phyloP scores from a whole-genome alignment of 1,140 invertebrate genomes.

The Eulimnadia texana region DNA sequence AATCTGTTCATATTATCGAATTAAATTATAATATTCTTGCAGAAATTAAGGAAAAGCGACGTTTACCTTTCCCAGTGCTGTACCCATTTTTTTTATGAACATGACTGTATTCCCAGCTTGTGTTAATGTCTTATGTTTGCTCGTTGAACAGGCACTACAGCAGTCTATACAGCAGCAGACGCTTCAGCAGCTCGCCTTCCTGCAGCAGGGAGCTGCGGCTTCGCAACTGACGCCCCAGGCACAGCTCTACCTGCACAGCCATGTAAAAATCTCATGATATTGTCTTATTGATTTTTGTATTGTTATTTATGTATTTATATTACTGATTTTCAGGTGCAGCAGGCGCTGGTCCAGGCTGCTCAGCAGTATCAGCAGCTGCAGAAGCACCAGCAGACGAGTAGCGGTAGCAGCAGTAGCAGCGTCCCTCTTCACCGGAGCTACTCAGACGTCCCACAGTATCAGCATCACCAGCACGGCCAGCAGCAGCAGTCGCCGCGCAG shows the following conservation, averaged over 20 bases:
- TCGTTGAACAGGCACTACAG: conserved; percentile 41
- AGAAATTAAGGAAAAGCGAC: neutral
- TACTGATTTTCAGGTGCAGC: conserved; percentile 40
- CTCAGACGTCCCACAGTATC: conserved; percentile 18
- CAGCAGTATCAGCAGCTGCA: conserved; percentile 66
- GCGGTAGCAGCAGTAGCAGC: conserved; percentile 21
- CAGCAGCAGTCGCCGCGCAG: conserved; percentile 27
- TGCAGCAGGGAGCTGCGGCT: conserved; percentile 38
- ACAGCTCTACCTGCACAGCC: conserved; percentile 65
- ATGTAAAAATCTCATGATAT: conserved; percentile 37
- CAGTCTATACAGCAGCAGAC: conserved; percentile 43
- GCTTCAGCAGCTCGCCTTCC: conserved; percentile 57
- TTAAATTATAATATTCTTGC: neutral
- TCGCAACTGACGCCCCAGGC: conserved; percentile 42
- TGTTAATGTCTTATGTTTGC: neutral
- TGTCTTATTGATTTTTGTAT: conserved; percentile 17
- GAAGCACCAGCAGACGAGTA: conserved; percentile 46
- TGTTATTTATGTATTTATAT: neutral
- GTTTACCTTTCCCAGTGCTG: neutral
- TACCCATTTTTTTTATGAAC: neutral
- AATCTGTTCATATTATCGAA: no score
- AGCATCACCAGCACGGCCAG: conserved; percentile 28
- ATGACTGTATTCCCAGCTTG: neutral
- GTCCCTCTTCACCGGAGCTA: conserved; percentile 14
- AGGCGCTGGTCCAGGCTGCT: conserved; percentile 63